These are phyloP conservation scores for Linurgus olivaceus DNA, from an alignment of 2,797 vertebrate genomes.

Conservation along the genomic window DNA sequence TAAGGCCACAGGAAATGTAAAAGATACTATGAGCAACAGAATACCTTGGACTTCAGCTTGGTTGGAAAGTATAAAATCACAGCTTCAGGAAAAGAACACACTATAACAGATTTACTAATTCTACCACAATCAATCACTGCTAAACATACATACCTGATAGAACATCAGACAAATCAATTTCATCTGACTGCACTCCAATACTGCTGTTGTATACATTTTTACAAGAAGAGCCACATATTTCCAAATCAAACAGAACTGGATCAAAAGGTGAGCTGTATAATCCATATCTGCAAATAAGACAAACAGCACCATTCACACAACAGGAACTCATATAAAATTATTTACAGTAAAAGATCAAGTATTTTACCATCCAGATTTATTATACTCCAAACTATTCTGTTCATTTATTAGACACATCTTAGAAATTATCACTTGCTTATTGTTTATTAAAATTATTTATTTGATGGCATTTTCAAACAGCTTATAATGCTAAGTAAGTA, in stretches of 20 bases:
- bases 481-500: background rate
- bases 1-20: background rate
- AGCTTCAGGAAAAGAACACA: background rate
- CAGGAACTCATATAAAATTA: background rate
- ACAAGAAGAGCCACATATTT: conserved; percentile 96
- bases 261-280: conserved; percentile 98
- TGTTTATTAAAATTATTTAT: background rate
- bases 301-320: background rate
- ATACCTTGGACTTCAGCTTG: background rate
- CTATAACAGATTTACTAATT: background rate
- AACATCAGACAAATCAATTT: conserved; percentile 98
- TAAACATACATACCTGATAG: conserved; percentile 84
- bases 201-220: conserved; percentile 95
- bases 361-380: background rate
- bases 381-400: background rate
- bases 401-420: background rate
- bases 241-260: conserved; percentile 97
- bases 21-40: background rate
- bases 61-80: background rate
- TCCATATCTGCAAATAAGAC: conserved; percentile 84
- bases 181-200: conserved; percentile 94
- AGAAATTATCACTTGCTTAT: background rate
- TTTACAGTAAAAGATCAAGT: background rate
- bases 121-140: background rate
- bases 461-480: background rate